phyloP scores from a whole-genome alignment of 2,888 invertebrate genomes.

The Hypomecis atomaria region DNA sequence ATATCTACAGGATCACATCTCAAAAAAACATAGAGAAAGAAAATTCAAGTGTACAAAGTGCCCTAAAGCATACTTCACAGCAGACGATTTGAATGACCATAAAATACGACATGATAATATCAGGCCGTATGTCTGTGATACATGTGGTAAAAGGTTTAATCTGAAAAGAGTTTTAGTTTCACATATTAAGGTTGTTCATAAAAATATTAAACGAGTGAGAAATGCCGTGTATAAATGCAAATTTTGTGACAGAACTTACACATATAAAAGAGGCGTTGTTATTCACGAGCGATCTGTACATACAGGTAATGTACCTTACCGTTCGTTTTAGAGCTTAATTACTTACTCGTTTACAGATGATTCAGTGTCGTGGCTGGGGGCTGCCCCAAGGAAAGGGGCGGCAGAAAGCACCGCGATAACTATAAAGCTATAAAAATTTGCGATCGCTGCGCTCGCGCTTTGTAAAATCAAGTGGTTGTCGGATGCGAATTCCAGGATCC shows the following conservation, averaged over 20 bases:
- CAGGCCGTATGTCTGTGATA: conserved; percentile 1
- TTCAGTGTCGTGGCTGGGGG: too few relatives aligned
- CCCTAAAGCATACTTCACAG: conserved; percentile 1
- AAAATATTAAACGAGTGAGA: neutral
- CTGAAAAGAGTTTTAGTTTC: neutral
- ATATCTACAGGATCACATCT: neutral
- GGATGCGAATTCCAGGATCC: too few relatives aligned
- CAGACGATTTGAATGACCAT: neutral
- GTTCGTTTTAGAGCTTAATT: too few relatives aligned
- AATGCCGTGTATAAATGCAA: conserved; percentile 2
- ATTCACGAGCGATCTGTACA: conserved; percentile 24
- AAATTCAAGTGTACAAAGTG: conserved; percentile 19
- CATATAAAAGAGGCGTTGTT: conserved; percentile 5
- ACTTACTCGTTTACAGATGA: too few relatives aligned
- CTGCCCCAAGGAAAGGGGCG: too few relatives aligned
- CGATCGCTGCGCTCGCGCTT: too few relatives aligned
- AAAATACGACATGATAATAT: conserved; percentile 9
- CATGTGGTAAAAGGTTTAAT: conserved; percentile 7
- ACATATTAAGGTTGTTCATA: conserved; percentile 7
- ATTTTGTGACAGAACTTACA: conserved; percentile 20
- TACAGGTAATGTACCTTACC: conserved; percentile 15
- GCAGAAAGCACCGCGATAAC: too few relatives aligned
- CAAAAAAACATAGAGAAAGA: conserved; percentile 3
- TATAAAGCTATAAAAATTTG: too few relatives aligned
- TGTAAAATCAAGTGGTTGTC: too few relatives aligned